phyloP scores from a whole-genome alignment of 2,113 vertebrate species.

The Axis porcinus region DNA sequence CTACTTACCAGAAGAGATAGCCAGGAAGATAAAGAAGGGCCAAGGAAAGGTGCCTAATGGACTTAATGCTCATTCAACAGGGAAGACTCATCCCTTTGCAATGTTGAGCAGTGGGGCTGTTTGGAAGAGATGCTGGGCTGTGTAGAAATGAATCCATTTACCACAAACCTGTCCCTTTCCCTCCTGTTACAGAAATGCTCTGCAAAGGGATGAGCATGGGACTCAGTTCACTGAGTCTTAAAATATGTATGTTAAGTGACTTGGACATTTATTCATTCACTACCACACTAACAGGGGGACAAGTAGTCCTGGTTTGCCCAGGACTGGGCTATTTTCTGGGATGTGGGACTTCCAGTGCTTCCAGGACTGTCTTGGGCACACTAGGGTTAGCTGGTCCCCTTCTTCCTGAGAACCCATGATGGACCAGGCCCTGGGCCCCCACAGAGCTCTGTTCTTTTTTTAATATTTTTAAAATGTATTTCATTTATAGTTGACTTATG shows the following conservation, averaged over 20 bases:
- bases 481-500: not conserved
- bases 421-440: not conserved
- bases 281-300: not conserved
- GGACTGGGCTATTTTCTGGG: not conserved
- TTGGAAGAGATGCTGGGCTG: not conserved
- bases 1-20: not conserved
- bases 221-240: not conserved
- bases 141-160: not conserved
- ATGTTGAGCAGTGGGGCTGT: not conserved
- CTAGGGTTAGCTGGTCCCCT: not conserved
- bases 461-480: not conserved
- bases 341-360: rapidly evolving
- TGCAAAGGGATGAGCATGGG: not conserved
- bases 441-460: not conserved
- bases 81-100: not conserved
- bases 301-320: not conserved
- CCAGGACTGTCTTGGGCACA: not conserved
- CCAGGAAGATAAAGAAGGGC: not conserved
- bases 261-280: not conserved
- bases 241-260: not conserved
- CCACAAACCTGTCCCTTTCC: not conserved
- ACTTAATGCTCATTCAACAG: not conserved
- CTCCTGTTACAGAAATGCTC: not conserved
- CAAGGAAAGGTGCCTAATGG: not conserved
- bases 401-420: rapidly evolving